Percentiles rank a stretch among this genome's conserved stretches.
phyloP scores from a whole-genome alignment of 2,113 vertebrate genomes.

The human (Homo sapiens) region GRCh38 chr6:22943001-22943500 shows the following conservation, averaged over 20 bases:
- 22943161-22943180: neutral
- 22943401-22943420: conserved; percentile 66
- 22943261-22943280: neutral
- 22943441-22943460: conserved; percentile 45
- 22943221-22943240: neutral
- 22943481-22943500: conserved; percentile 29
- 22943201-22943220: neutral
- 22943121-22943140: conserved; percentile 1
- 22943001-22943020: neutral
- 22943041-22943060: conserved; percentile 23
- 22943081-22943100: conserved; percentile 12
- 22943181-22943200: neutral
- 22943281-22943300: neutral
- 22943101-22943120: conserved; percentile 4
- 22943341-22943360: conserved; percentile 1
- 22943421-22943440: conserved; percentile 63
- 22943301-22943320: conserved; percentile 50
- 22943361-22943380: conserved; percentile 35
- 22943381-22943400: conserved; percentile 53
- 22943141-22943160: neutral
- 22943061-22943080: neutral
- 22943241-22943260: conserved; percentile 32
- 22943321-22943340: neutral
- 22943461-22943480: conserved; percentile 63
- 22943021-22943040: conserved; percentile 24